Conservation (phyloP, 2,113 vertebrate genomes). For the Scomber scombrus region DNA sequence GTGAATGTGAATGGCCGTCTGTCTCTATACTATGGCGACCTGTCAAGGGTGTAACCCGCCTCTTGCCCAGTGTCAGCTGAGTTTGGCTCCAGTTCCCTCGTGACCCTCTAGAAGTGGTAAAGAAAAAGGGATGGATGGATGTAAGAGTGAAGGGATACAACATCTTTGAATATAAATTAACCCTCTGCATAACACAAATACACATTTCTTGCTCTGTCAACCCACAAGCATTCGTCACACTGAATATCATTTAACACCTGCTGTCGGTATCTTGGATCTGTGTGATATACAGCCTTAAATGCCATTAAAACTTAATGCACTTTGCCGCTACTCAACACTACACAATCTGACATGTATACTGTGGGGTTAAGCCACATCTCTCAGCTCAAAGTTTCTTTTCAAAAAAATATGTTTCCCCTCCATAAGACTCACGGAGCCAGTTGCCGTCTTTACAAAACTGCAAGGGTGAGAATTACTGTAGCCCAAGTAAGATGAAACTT, state of each 20-base stretch:
- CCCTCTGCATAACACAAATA: constrained; percentile 46
- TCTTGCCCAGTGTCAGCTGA: background rate
- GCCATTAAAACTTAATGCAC: constrained; percentile 48
- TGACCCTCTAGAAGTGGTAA: background rate
- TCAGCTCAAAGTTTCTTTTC: constrained; percentile 15
- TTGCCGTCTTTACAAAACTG: constrained; percentile 24
- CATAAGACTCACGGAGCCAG: background rate
- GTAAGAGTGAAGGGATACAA: constrained; percentile 17
- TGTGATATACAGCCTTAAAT: constrained; percentile 55
- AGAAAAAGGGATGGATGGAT: background rate
- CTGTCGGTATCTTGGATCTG: constrained; percentile 60
- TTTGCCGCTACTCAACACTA: constrained; percentile 42
- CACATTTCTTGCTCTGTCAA: constrained; percentile 39
- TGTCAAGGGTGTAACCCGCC: background rate
- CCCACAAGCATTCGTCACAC: constrained; percentile 57
- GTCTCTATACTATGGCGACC: no score
- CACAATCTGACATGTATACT: constrained; percentile 17
- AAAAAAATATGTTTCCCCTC: constrained; percentile 13
- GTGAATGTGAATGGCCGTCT: no score
- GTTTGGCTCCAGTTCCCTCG: background rate
- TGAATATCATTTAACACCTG: constrained; percentile 80
- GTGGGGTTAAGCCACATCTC: constrained; percentile 1
- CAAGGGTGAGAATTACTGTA: constrained; percentile 46
- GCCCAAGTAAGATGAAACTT: constrained; percentile 62
- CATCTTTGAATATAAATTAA: constrained; percentile 62